phyloP scores from a whole-genome alignment of 2,797 vertebrate species.

The Allobates femoralis region DNA sequence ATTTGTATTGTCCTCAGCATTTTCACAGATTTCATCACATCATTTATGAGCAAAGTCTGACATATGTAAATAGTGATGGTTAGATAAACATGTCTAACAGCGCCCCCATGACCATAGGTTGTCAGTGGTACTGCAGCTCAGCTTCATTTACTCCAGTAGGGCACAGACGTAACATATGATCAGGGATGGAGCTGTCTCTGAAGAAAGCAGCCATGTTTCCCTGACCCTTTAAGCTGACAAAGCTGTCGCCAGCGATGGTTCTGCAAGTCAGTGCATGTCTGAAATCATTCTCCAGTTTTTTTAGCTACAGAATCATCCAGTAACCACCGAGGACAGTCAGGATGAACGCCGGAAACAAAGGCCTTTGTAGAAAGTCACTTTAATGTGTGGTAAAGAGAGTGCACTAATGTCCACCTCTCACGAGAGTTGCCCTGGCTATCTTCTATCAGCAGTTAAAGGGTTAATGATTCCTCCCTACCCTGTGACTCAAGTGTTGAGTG shows the following conservation, averaged over 20 bases:
- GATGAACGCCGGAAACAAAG: not conserved
- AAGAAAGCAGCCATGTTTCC: no score
- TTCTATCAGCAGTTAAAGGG: not conserved
- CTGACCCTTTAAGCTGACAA: not conserved
- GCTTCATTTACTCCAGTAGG: no score
- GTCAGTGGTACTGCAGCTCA: no score
- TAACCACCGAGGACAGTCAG: not conserved
- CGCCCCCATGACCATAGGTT: no score
- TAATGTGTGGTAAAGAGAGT: not conserved
- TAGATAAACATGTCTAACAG: no score
- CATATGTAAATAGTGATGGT: no score
- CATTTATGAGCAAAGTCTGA: no score
- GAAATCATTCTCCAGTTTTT: no score
- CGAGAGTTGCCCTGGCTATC: not conserved
- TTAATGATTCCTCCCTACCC: not conserved
- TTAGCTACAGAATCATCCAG: not conserved
- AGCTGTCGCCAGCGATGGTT: not conserved
- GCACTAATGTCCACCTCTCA: not conserved
- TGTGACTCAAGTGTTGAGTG: conserved; percentile 19
- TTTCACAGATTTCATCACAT: no score
- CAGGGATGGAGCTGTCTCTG: no score
- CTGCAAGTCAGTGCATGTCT: not conserved
- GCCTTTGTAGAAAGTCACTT: not conserved
- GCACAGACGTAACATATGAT: no score
- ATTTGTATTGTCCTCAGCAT: no score